Base-by-base conservation (phyloP, 2,113 vertebrate genomes). In the Turnix velox region DNA sequence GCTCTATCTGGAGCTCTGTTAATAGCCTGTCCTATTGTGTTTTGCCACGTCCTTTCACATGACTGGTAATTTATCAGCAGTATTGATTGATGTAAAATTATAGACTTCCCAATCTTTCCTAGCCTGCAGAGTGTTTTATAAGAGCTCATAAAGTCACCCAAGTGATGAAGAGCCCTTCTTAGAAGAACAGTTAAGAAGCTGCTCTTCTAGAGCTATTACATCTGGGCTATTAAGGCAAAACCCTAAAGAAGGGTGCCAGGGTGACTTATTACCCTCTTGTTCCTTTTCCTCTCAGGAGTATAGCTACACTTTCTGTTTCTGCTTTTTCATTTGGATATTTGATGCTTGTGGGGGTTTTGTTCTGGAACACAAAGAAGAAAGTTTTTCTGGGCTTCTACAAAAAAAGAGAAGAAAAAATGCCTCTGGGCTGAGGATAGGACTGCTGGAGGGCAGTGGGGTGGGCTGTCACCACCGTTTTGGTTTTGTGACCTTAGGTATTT, bases 1-100 rank as follows among this genome's bases (percentile, higher is more conserved):
- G 37, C 68, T 78, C 22, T 65, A 88, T 84, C 39, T 71, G 72
- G 40, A 86, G 69, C 75, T 58, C 81, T 12, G 8, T 87, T 94
- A 93, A 94, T 87, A 86, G 68, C 74, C 85, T 84, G 37, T 86
- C 69, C 83, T 75, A 54, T 93, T 88, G 92, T 86, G 74, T 73
- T 83, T 92, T 94, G 78, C 78, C 93, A 88, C 7, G 0, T 93
- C 87, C 76, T 67, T 96, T 91, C 71, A 54, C 90, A 68, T 86
- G 92, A 94, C 87, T 76, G 74, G 91, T 55, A 88, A 90, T 91
- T 92, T 93, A 78, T 95, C 91, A 67, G 84, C 25, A 1, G 18
- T 87, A 93, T 94, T 93, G 84, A 94, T 42, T 92, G 88, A 81
- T 80, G 45, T 48, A 85, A 97, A 97, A 96, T 94, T 92, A 94